Evolutionary conservation across 2,113 vertebrate species (phyloP), one percentile per base, ranked within the genome.

Genomic region (Garra rufa): DNA sequence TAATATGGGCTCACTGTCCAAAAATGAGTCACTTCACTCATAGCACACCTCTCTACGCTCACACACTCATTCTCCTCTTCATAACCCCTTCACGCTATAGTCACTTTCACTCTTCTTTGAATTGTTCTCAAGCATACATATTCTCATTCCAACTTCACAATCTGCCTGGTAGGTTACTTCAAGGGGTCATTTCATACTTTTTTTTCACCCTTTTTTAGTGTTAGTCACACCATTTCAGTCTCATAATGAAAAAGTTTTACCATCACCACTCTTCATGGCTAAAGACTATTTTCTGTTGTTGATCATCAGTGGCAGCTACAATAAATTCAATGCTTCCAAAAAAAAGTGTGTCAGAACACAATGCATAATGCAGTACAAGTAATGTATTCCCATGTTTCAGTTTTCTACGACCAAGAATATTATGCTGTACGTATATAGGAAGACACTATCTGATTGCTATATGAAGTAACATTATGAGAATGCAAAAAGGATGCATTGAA

Each of bases 1-100:
- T 44, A n/a, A 61, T 52, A 80, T 59, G 26, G 61, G 52, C 75
- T 80, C 77, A 26, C 46, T 75, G 34, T 65, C 50, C 48, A 82
- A 69, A 71, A 17, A 85, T 43, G 87, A 83, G 76, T 88, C 76
- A 85, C 69, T 76, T 84, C 69, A 85, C 67, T 75, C 41, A n/a
- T n/a, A 48, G 82, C 61, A 57, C 79, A 82, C 48, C 28, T 85
- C 55, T 76, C n/a, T 83, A 48, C 44, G 6, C 77, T 73, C 69
- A 52, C 74, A 41, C 34, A 70, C 41, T 50, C 69, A 48, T 14
- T 52, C 76, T 70, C 43, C 79, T 34, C 28, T 77, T 50, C 11
- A 38, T 14, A 10, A 55, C 52, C 43, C 6, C 44, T 79, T 67
- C 50, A 38, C 55, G 13, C 10, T 46, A 77, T 50, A 17, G 19